Percentiles rank a stretch among this genome's conserved stretches.
phyloP scores from a whole-genome alignment of 2,797 vertebrate species.

The Diplodus sargus region DNA sequence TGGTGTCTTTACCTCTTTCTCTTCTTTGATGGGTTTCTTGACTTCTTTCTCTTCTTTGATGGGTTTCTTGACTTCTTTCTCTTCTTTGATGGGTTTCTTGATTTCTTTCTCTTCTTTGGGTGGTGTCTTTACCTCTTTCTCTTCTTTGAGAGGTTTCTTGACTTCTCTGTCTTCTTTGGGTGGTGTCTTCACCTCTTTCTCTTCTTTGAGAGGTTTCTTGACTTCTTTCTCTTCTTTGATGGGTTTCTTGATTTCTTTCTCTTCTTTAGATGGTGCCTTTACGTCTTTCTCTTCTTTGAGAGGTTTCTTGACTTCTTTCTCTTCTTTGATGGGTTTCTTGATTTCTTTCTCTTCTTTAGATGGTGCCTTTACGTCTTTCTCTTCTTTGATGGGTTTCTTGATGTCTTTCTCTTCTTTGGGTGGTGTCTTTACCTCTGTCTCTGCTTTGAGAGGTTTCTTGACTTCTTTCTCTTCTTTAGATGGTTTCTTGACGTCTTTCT shows the following conservation, averaged over 20 bases:
- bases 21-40: background rate
- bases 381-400: background rate
- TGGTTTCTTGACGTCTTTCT: background rate
- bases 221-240: too few relatives aligned
- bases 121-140: background rate
- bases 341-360: background rate
- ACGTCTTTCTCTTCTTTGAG: background rate
- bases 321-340: background rate
- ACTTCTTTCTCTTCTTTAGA: background rate
- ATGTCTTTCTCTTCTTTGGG: constrained; percentile 34
- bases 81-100: background rate
- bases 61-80: background rate
- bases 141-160: background rate
- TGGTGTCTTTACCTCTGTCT: background rate
- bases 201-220: background rate
- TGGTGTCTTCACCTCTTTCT: background rate
- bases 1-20: background rate
- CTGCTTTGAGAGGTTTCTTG: background rate
- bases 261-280: background rate
- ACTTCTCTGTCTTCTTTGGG: background rate
- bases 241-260: background rate
- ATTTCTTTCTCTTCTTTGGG: background rate
- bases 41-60: background rate
- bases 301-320: background rate
- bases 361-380: background rate